Conservation (phyloP, 2,888 invertebrate genomes). For the Zeuzera pyrina region DNA sequence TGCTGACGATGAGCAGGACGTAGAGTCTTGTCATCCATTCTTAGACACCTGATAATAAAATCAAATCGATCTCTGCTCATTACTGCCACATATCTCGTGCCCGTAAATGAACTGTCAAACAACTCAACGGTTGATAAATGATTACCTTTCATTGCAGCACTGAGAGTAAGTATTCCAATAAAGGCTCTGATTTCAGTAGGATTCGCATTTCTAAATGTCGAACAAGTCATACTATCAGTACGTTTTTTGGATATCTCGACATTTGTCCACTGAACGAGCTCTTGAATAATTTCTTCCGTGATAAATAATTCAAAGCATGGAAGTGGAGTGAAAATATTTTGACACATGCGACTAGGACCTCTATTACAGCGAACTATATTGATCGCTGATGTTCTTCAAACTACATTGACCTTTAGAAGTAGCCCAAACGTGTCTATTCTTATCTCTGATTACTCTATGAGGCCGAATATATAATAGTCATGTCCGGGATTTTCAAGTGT, state of each 20-base stretch:
- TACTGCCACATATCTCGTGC: constrained; percentile 11
- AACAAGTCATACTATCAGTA: constrained; percentile 6
- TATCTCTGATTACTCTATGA: constrained; percentile 15
- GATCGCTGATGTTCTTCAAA: constrained; percentile 12
- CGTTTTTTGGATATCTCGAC: constrained; percentile 7
- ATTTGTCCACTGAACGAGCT: constrained; percentile 9
- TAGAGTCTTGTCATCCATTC: constrained; percentile 17
- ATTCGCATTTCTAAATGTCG: constrained; percentile 9
- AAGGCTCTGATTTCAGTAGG: constrained; percentile 12
- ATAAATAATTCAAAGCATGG: constrained; percentile 10
- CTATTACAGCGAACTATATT: constrained; percentile 13
- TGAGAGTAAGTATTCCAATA: constrained; percentile 13
- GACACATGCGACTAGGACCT: constrained; percentile 13
- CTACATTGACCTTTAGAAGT: constrained; percentile 13
- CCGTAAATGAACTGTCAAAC: constrained; percentile 16
- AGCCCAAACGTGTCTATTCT: constrained; percentile 13
- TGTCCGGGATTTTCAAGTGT: no score
- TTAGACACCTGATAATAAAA: constrained; percentile 16
- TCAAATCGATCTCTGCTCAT: constrained; percentile 18
- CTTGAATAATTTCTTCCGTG: constrained; percentile 7
- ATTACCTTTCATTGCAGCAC: constrained; percentile 15
- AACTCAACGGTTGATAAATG: constrained; percentile 16
- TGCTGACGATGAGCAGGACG: constrained; percentile 9
- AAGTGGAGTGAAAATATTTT: constrained; percentile 5
- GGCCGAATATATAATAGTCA: no score